phyloP scores from a whole-genome alignment of 1,140 invertebrate genomes.

The Pinna nobilis region DNA sequence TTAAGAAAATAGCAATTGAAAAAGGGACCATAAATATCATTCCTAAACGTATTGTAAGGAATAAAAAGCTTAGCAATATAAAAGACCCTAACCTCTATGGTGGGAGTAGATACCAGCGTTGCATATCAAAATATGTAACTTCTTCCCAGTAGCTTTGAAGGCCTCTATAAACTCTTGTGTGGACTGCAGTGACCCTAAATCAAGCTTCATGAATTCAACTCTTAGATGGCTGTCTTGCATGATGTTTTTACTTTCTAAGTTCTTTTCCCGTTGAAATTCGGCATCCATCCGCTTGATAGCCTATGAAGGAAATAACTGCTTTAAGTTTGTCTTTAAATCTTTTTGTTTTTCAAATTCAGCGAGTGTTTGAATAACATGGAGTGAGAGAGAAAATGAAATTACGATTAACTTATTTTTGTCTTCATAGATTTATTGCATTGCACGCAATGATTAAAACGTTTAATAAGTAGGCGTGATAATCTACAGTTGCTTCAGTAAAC shows the following conservation, averaged over 20 bases:
- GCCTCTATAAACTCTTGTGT: slow-evolving; percentile 55
- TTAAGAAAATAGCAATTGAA: too few relatives aligned
- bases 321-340: neutral
- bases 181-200: slow-evolving; percentile 55
- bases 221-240: slow-evolving; percentile 21
- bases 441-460: too few relatives aligned
- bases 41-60: neutral
- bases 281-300: slow-evolving; percentile 40
- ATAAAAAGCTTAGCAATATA: neutral
- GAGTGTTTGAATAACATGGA: too few relatives aligned
- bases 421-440: too few relatives aligned
- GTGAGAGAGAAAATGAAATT: too few relatives aligned
- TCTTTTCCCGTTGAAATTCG: slow-evolving; percentile 42
- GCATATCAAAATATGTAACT: slow-evolving; percentile 80
- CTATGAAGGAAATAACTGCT: neutral
- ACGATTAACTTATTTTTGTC: too few relatives aligned
- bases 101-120: slow-evolving; percentile 54
- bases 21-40: neutral
- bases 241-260: slow-evolving; percentile 13
- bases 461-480: too few relatives aligned
- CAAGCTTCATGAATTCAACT: slow-evolving; percentile 47
- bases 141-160: slow-evolving; percentile 79
- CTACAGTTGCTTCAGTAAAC: too few relatives aligned
- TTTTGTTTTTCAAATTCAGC: too few relatives aligned
- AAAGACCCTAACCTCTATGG: slow-evolving; percentile 25